These are phyloP conservation scores for Gephyroberyx darwinii DNA, from an alignment of 2,797 vertebrate species.

Conservation along the genomic window DNA sequence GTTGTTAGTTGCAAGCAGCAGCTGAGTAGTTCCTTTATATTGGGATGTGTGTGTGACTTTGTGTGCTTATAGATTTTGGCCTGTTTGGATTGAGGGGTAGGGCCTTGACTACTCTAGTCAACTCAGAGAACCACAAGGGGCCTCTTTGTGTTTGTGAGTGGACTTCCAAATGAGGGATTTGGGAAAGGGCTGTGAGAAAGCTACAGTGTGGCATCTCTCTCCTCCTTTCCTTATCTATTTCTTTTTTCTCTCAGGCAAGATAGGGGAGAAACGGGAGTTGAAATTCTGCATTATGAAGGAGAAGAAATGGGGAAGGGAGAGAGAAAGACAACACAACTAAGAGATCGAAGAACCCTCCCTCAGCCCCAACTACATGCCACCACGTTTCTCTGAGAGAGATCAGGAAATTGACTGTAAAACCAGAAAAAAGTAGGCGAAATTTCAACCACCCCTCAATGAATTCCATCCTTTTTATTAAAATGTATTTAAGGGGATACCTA, in stretches of 20 bases:
- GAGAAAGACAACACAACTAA: too few relatives aligned
- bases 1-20: constrained; percentile 18
- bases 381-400: too few relatives aligned
- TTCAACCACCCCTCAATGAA: not conserved
- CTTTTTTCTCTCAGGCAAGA: not conserved
- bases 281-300: too few relatives aligned
- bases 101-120: not conserved
- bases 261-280: not conserved
- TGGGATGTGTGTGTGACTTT: constrained; percentile 47
- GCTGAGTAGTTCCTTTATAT: constrained; percentile 56
- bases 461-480: not conserved
- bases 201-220: too few relatives aligned
- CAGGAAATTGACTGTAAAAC: not conserved
- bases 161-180: not conserved
- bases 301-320: too few relatives aligned
- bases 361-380: too few relatives aligned
- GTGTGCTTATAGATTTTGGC: constrained; percentile 29
- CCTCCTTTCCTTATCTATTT: not conserved
- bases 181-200: not conserved
- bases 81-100: constrained; percentile 36
- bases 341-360: too few relatives aligned
- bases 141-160: not conserved
- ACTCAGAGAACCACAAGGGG: constrained; percentile 7
- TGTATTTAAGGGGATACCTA: constrained; percentile 3
- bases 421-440: too few relatives aligned